These are phyloP conservation scores for Otolemur garnettii DNA, from an alignment of 2,113 vertebrate species.

Conservation along the genomic window DNA sequence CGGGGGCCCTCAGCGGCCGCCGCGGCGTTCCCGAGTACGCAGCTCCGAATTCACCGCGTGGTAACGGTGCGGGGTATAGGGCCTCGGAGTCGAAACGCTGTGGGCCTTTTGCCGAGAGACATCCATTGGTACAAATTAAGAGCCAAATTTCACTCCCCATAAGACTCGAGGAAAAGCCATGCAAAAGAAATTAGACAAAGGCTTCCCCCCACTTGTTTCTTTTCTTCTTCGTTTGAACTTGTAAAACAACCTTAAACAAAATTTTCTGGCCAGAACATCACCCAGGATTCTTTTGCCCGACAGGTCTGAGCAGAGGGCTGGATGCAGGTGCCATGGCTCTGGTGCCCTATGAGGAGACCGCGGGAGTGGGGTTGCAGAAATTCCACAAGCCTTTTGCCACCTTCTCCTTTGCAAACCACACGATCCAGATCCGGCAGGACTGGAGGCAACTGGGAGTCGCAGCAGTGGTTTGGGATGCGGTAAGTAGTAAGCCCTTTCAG, in stretches of 20 bases:
- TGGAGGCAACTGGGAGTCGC: slow-evolving; percentile 95
- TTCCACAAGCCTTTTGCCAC: slow-evolving; percentile 91
- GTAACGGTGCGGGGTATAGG: no score
- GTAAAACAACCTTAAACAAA: neutral
- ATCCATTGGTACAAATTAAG: neutral
- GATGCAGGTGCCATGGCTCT: slow-evolving; percentile 90
- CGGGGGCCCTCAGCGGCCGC: neutral
- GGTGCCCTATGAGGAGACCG: slow-evolving; percentile 91
- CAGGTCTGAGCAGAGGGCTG: neutral
- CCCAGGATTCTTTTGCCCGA: neutral
- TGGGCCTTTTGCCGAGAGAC: neutral
- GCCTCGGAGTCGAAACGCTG: no score
- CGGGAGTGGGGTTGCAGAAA: slow-evolving; percentile 87
- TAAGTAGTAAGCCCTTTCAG: slow-evolving; percentile 85
- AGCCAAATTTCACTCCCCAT: neutral
- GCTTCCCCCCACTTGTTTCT: neutral
- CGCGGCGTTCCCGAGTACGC: neutral
- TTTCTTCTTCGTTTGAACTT: neutral
- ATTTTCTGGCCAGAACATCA: neutral
- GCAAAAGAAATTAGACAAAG: neutral
- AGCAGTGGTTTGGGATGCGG: slow-evolving; percentile 98
- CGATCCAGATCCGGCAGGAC: slow-evolving; percentile 92
- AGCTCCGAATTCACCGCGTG: neutral
- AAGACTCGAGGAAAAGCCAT: neutral
- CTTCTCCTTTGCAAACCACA: slow-evolving; percentile 90